phyloP scores from a whole-genome alignment of 1,140 invertebrate genomes.

The Atta colombica region DNA sequence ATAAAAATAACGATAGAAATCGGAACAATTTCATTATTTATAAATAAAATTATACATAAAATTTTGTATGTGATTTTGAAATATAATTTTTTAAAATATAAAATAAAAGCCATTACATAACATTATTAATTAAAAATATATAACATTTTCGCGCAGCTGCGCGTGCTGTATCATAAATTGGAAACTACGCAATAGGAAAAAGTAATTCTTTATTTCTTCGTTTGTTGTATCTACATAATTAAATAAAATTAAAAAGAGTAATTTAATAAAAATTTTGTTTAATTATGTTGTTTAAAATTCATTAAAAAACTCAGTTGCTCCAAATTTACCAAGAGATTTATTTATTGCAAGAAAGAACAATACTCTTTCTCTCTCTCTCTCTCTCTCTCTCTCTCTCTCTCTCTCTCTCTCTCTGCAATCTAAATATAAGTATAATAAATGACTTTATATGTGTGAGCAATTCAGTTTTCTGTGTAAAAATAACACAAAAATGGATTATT shows the following conservation, averaged over 20 bases:
- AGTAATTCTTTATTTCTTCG: background rate
- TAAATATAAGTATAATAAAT: no score
- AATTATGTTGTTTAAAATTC: background rate
- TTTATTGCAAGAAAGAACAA: background rate
- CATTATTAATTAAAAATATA: slow-evolving; percentile 11
- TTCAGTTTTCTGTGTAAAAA: no score
- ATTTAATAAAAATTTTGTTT: background rate
- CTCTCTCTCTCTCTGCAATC: no score
- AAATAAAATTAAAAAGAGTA: background rate
- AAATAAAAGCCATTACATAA: background rate
- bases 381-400: no score
- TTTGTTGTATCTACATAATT: background rate
- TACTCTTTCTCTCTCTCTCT: no score
- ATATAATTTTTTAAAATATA: slow-evolving; percentile 12
- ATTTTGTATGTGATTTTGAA: background rate
- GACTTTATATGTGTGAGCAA: no score
- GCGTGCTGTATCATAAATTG: background rate
- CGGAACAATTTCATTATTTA: background rate
- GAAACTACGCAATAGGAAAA: background rate
- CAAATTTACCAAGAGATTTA: background rate
- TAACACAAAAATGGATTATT: no score
- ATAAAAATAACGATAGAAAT: background rate
- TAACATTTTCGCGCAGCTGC: background rate
- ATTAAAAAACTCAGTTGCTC: background rate
- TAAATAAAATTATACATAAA: background rate